Evolutionary conservation across 2,888 invertebrate genomes (phyloP).

Genomic region (Anticlea derivata): DNA sequence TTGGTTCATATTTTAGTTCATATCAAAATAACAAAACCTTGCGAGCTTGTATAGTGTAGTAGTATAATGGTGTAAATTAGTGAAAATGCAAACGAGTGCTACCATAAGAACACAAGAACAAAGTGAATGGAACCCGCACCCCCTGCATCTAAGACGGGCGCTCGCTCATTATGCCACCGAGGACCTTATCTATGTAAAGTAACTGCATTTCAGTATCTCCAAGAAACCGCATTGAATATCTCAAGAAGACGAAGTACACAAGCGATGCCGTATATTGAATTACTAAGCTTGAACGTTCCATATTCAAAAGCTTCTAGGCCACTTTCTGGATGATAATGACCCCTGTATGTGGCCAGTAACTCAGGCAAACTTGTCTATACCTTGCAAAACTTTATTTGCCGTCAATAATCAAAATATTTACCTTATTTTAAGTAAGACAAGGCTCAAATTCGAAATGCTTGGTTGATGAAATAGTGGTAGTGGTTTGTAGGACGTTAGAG

Average conservation of each 20-base stretch:
- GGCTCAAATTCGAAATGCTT: conserved; percentile 35
- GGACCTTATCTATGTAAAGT: too few species aligned
- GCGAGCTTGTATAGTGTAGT: too few species aligned
- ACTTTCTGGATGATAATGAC: conserved; percentile 72
- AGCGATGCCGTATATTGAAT: conserved; percentile 59
- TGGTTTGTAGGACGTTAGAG: conserved; percentile 62
- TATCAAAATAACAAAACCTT: too few species aligned
- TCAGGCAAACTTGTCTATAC: conserved; percentile 65
- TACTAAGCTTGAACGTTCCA: conserved; percentile 59
- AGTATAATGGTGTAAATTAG: too few species aligned
- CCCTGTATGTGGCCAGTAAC: conserved; percentile 68
- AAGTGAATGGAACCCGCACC: too few species aligned
- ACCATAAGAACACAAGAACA: too few species aligned
- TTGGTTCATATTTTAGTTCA: too few species aligned
- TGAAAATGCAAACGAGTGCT: too few species aligned
- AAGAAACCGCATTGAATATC: conserved; percentile 30
- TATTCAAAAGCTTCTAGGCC: conserved; percentile 61
- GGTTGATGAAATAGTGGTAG: conserved; percentile 19
- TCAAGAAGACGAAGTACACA: conserved; percentile 42
- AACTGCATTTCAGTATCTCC: too few species aligned
- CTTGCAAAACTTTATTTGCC: conserved; percentile 40
- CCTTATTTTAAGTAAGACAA: conserved; percentile 32
- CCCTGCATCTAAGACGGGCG: too few species aligned
- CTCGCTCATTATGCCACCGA: too few species aligned
- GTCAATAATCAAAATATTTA: background rate